Base-by-base conservation (phyloP, 2,113 vertebrate genomes). In the Heteronetta atricapilla region DNA sequence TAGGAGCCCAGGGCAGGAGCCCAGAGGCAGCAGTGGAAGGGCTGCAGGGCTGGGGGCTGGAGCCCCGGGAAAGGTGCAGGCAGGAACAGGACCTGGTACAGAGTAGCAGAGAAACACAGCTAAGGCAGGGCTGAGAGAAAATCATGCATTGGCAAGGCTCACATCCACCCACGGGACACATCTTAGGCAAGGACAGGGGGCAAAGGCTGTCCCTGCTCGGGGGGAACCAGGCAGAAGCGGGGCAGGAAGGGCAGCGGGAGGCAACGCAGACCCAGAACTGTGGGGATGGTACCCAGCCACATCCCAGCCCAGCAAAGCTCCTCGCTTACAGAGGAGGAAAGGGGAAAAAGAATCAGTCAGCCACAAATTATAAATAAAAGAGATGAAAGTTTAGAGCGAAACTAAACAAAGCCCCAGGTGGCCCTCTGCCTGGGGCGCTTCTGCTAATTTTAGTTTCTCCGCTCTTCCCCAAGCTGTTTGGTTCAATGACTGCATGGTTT, bases 391-490 rank as follows among this genome's bases (percentile, higher is more conserved):
- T 93, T 74, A 82, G 93, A 91, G 63, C 3, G 74, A 79, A 94
- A 80, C 34, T 42, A 81, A 92, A 44, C 84, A 82, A 74, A 96
- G 68, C 84, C 96, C 94, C 96, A 77, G 76, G 89, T 89, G 93
- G 85, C 85, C 52, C 82, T 70, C 73, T 86, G 96, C 92, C 90
- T 75, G 92, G 82, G 94, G 96, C 96, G 44, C 48, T 94, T 55
- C 67, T 93, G 95, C 94, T 97, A 97, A 94, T 95, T 96, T 97
- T 96, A 96, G 92, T n/a, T 75, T 34, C 95, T 78, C 94, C 34
- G 76, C 63, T 94, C 93, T 82, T 83, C 79, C 55, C 33, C 1
- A 50, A 48, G 68, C 81, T 0, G 11, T 78, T 82, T 78, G 66
- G 28, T 69, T 86, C 53, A 2, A 40, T 31, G 90, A 56, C 67